A percentile compares a stretch with the other conserved stretches of the same genome.
Conservation (phyloP, 2,797 vertebrate genomes). For the Saxicola maurus region DNA sequence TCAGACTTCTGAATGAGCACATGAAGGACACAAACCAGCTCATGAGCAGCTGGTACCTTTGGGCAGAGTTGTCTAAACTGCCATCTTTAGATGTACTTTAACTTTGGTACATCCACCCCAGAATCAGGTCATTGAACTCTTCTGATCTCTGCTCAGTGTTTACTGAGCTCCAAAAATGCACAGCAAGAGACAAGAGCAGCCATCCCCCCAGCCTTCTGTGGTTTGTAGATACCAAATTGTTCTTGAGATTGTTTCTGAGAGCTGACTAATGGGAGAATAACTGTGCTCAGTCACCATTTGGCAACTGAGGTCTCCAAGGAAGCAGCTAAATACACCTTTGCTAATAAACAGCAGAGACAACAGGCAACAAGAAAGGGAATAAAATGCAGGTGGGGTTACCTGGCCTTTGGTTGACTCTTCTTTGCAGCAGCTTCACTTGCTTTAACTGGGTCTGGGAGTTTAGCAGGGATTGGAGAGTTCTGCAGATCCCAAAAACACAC, state of each 20-base stretch:
- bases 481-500: conserved; percentile 46
- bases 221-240: not conserved
- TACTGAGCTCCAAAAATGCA: not conserved
- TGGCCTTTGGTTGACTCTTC: conserved; percentile 95
- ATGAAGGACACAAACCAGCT: not conserved
- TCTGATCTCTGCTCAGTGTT: not conserved
- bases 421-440: conserved; percentile 95
- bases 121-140: not conserved
- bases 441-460: conserved; percentile 94
- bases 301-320: not conserved
- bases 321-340: not conserved
- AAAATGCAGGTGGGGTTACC: conserved; percentile 70
- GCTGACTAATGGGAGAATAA: not conserved
- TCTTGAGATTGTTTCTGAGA: not conserved
- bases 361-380: not conserved
- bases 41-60: conserved; percentile 1
- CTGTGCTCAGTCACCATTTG: not conserved
- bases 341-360: not conserved
- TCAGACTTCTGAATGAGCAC: not conserved
- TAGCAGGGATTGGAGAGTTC: conserved; percentile 88
- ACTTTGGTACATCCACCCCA: not conserved
- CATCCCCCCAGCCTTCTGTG: not conserved
- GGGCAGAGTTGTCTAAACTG: not conserved
- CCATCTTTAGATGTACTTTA: not conserved
- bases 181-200: not conserved